Conservation (phyloP, 2,888 invertebrate genomes). For the Trissolcus brochymenae region DNA sequence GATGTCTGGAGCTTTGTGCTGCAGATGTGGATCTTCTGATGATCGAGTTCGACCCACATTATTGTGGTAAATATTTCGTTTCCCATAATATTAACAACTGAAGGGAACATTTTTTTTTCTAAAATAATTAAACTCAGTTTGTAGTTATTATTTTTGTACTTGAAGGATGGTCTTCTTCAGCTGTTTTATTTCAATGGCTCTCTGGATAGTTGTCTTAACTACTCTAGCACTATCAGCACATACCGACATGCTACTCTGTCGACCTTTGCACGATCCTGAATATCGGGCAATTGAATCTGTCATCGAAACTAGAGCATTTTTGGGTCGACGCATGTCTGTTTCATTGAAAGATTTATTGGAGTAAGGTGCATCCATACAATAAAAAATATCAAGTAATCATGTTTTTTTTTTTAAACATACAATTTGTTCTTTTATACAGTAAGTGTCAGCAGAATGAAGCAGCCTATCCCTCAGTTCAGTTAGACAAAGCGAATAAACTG, state of each 20-base stretch:
- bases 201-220: slow-evolving; percentile 80
- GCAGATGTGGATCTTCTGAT: slow-evolving; percentile 68
- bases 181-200: slow-evolving; percentile 79
- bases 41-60: slow-evolving; percentile 68
- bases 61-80: slow-evolving; percentile 64
- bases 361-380: slow-evolving; percentile 68
- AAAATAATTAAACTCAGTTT: background rate
- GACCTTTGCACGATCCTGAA: slow-evolving; percentile 83
- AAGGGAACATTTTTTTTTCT: background rate
- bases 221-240: slow-evolving; percentile 82
- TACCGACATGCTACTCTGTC: slow-evolving; percentile 84
- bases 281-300: slow-evolving; percentile 82
- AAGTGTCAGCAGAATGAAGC: slow-evolving; percentile 85
- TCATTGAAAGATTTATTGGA: slow-evolving; percentile 79
- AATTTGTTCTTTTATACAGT: slow-evolving; percentile 3
- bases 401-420: background rate
- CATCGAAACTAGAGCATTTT: slow-evolving; percentile 78
- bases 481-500: slow-evolving; percentile 83
- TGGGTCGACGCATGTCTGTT: slow-evolving; percentile 77
- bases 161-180: slow-evolving; percentile 77
- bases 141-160: background rate
- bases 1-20: slow-evolving; percentile 68
- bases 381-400: background rate
- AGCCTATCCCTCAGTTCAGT: slow-evolving; percentile 85
- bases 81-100: too few relatives aligned